phyloP scores from a whole-genome alignment of 2,797 vertebrate species.

The Squalus acanthias region DNA sequence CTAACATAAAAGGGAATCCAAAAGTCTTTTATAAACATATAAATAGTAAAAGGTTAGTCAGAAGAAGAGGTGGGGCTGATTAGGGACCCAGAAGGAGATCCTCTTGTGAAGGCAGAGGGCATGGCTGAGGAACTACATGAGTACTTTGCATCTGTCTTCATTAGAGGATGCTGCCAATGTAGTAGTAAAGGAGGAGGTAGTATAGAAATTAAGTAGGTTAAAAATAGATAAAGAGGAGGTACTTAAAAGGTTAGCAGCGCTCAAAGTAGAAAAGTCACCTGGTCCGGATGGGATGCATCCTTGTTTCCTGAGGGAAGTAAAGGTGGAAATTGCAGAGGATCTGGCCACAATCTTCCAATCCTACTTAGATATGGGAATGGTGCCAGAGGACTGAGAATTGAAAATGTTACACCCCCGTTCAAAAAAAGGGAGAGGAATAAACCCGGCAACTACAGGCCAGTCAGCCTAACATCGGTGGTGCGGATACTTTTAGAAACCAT shows the following conservation, averaged over 20 bases:
- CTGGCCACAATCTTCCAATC: neutral
- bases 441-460: neutral
- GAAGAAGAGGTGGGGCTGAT: no score
- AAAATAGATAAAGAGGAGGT: neutral
- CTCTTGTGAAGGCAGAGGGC: no score
- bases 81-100: no score
- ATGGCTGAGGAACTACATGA: neutral
- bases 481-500: neutral
- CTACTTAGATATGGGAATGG: neutral
- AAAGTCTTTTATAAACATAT: no score
- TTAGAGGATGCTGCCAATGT: neutral
- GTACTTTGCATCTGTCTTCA: neutral
- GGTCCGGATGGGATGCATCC: neutral
- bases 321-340: neutral
- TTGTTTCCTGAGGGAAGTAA: neutral
- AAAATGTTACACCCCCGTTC: neutral
- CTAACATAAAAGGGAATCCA: no score
- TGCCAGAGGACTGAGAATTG: neutral
- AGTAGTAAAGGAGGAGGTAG: neutral
- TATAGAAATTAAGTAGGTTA: neutral
- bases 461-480: neutral
- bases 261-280: neutral
- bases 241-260: neutral
- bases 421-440: neutral
- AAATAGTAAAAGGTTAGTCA: no score